phyloP scores from a whole-genome alignment of 2,113 vertebrate genomes.

The Candoia aspera region DNA sequence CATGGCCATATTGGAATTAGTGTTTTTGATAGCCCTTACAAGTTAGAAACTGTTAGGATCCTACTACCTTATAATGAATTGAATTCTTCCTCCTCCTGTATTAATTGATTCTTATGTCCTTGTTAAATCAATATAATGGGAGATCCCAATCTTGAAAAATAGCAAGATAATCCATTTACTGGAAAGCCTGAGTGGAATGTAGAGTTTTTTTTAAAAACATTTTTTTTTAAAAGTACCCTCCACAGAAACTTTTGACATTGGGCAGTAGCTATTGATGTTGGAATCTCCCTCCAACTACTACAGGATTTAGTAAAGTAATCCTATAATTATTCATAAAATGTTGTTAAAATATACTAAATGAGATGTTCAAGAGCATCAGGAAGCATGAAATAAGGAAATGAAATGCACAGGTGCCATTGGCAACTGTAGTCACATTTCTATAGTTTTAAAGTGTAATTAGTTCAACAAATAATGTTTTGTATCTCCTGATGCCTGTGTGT shows the following conservation, averaged over 20 bases:
- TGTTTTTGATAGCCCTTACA: neutral
- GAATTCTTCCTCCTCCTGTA: neutral
- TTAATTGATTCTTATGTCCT: neutral
- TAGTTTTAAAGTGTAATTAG: neutral
- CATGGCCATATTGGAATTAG: neutral
- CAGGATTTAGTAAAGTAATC: neutral
- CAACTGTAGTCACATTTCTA: neutral
- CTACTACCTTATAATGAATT: neutral
- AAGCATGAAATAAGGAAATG: neutral
- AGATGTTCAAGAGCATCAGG: neutral
- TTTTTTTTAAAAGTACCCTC: neutral
- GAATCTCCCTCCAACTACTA: neutral
- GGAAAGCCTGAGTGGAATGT: neutral
- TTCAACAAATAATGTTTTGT: neutral
- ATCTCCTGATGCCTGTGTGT: neutral
- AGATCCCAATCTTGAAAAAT: neutral
- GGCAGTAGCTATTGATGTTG: neutral
- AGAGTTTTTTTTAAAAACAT: no score
- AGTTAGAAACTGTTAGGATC: neutral
- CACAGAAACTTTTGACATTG: neutral
- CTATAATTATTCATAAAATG: neutral
- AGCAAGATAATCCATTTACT: neutral
- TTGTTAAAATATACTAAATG: neutral
- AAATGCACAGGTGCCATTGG: neutral
- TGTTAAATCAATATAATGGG: neutral